A percentile compares a stretch with the other conserved stretches of the same genome.
Conservation (phyloP, 2,797 vertebrate species). For the Nannoperca obscura region DNA sequence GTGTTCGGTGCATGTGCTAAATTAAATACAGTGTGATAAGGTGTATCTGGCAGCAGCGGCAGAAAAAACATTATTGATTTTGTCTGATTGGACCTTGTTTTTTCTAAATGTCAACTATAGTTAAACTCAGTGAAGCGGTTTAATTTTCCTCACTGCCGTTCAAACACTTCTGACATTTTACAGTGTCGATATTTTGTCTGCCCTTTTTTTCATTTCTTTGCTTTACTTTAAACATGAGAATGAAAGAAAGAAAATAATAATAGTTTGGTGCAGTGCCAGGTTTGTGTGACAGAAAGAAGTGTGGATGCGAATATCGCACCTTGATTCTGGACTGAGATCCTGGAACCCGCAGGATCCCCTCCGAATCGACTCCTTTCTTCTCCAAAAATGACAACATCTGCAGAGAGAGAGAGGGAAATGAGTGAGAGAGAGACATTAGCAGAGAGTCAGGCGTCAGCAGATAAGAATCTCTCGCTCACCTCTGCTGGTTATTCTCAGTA, state of each 20-base stretch:
- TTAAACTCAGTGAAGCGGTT: constrained; percentile 34
- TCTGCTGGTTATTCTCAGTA: constrained; percentile 75
- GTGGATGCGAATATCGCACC: constrained; percentile 75
- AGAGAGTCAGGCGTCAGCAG: constrained; percentile 25
- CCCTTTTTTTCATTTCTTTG: background rate
- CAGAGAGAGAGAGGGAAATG: constrained; percentile 44
- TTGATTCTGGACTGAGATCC: constrained; percentile 94
- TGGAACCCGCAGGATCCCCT: constrained; percentile 93
- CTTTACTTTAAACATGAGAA: background rate
- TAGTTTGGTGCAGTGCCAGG: background rate
- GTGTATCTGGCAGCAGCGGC: background rate
- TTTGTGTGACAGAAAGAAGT: background rate
- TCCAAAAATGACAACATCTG: constrained; percentile 93
- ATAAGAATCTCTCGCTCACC: constrained; percentile 71
- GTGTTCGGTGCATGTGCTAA: background rate
- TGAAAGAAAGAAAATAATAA: background rate
- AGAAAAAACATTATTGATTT: constrained; percentile 41
- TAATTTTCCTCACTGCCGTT: constrained; percentile 18
- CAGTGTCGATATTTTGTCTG: constrained; percentile 22
- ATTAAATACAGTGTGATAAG: constrained; percentile 18
- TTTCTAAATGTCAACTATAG: constrained; percentile 60
- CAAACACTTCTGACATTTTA: constrained; percentile 49
- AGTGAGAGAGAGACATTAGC: constrained; percentile 33
- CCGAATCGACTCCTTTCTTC: constrained; percentile 90
- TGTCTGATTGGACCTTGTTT: constrained; percentile 19